phyloP scores from a whole-genome alignment of 2,888 invertebrate genomes.

The Epinotia bilunana region DNA sequence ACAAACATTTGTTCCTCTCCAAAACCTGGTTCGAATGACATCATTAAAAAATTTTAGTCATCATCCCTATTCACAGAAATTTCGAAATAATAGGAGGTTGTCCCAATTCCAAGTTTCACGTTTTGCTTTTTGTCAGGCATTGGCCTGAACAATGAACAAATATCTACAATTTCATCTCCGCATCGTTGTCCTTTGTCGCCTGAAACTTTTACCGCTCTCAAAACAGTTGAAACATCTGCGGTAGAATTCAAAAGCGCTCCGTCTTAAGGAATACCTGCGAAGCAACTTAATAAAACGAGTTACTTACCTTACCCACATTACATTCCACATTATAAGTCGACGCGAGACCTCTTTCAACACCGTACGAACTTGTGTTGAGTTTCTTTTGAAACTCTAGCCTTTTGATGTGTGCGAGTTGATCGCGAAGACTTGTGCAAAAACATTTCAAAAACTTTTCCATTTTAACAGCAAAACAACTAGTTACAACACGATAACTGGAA shows the following conservation, averaged over 20 bases:
- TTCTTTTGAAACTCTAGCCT: conserved; percentile 32
- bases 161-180: conserved; percentile 4
- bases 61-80: neutral
- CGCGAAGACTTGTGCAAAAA: conserved; percentile 20
- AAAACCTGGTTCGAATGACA: no score
- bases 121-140: neutral
- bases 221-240: conserved; percentile 23
- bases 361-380: conserved; percentile 28
- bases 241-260: neutral
- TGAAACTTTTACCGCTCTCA: conserved; percentile 1
- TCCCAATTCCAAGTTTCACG: neutral
- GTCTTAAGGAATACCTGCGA: conserved; percentile 15
- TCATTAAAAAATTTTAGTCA: no score
- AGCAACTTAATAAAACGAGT: conserved; percentile 36
- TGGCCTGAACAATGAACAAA: conserved; percentile 8
- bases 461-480: neutral
- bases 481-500: neutral
- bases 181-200: conserved; percentile 8
- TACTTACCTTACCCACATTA: conserved; percentile 8
- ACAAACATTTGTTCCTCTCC: no score
- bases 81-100: neutral
- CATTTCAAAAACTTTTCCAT: conserved; percentile 20
- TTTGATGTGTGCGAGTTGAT: conserved; percentile 31
- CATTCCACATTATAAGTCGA: conserved; percentile 5
- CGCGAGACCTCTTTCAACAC: conserved; percentile 22